These are phyloP conservation scores for Hephaestus fuliginosus DNA, from an alignment of 2,797 vertebrate species.

Conservation along the genomic window DNA sequence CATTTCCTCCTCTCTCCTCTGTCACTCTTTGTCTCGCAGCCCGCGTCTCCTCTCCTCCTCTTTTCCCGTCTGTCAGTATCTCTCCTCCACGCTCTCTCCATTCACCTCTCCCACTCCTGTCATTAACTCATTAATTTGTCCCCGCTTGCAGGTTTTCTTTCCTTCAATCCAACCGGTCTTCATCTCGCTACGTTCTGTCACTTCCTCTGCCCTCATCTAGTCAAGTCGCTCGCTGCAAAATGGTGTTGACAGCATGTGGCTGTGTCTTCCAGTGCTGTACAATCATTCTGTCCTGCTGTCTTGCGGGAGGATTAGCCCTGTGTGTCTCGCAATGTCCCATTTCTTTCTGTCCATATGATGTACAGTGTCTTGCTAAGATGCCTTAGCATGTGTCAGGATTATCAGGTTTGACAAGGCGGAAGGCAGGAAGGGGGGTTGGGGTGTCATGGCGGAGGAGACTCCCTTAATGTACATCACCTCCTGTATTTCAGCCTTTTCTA, in stretches of 20 bases:
- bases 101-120: constrained; percentile 36
- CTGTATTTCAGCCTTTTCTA: constrained; percentile 15
- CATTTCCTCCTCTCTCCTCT: constrained; percentile 68
- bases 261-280: constrained; percentile 45
- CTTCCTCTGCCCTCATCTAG: constrained; percentile 58
- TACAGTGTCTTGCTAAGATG: constrained; percentile 46
- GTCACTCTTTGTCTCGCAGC: constrained; percentile 69
- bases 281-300: constrained; percentile 50
- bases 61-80: constrained; percentile 13
- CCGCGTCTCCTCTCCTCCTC: constrained; percentile 2
- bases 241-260: constrained; percentile 63
- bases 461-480: background rate
- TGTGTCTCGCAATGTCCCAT: constrained; percentile 51
- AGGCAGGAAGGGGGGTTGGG: constrained; percentile 34
- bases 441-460: constrained; percentile 5
- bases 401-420: constrained; percentile 58
- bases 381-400: constrained; percentile 53
- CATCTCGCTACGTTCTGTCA: constrained; percentile 47
- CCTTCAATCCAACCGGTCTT: constrained; percentile 30
- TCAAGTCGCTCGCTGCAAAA: constrained; percentile 58
- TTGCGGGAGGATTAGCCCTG: constrained; percentile 54
- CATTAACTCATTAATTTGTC: constrained; percentile 47
- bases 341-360: constrained; percentile 49
- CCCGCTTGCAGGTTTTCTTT: constrained; percentile 25
- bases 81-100: constrained; percentile 28